phyloP scores from a whole-genome alignment of 2,888 invertebrate genomes.

The Agrypnus murinus region DNA sequence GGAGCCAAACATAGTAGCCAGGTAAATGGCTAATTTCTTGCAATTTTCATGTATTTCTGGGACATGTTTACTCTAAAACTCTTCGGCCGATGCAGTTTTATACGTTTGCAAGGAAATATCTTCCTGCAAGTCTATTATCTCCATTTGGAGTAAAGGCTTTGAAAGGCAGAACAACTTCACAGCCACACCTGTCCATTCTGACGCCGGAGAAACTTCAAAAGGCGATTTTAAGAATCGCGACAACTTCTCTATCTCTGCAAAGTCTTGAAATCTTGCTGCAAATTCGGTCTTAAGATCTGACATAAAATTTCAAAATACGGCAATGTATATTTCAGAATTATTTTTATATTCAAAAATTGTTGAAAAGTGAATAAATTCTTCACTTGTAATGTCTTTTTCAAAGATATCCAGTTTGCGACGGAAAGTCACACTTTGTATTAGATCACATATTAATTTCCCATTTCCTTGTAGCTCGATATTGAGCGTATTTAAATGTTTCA shows the following conservation, averaged over 20 bases:
- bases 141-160: constrained; percentile 57
- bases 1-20: no score
- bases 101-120: constrained; percentile 19
- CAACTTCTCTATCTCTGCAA: constrained; percentile 26
- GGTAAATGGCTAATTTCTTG: no score
- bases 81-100: constrained; percentile 29
- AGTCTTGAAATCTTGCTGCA: constrained; percentile 57
- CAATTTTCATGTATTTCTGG: no score
- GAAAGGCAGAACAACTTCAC: constrained; percentile 43
- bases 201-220: constrained; percentile 18
- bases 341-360: constrained; percentile 61
- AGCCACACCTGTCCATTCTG: constrained; percentile 22
- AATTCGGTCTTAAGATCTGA: constrained; percentile 59
- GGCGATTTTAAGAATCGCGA: constrained; percentile 26
- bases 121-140: constrained; percentile 45
- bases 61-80: no score
- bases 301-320: constrained; percentile 57
- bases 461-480: constrained; percentile 55
- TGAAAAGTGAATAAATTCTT: constrained; percentile 57
- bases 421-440: constrained; percentile 56
- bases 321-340: constrained; percentile 42
- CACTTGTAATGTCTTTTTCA: constrained; percentile 53
- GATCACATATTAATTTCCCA: constrained; percentile 56
- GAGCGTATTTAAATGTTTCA: constrained; percentile 49
- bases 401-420: constrained; percentile 54